Evolutionary conservation across 2,113 vertebrate genomes (phyloP).

Genomic region (Nothobranchius kuhntae): DNA sequence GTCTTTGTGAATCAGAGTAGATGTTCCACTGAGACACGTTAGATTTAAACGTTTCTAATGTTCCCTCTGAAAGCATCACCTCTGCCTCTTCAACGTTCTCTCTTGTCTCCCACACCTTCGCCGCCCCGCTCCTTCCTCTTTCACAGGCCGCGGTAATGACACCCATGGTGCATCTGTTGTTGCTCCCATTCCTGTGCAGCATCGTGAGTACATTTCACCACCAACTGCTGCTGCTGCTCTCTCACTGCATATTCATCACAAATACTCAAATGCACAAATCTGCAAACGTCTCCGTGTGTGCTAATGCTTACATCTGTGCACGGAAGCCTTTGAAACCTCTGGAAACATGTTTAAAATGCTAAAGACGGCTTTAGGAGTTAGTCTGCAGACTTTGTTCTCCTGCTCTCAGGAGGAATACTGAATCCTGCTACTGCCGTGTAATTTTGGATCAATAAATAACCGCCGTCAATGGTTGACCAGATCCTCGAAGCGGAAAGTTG

Average conservation of each 20-base stretch:
- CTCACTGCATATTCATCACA: slow-evolving; percentile 44
- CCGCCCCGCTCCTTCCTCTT: slow-evolving; percentile 28
- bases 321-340: too few species aligned
- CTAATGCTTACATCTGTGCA: background rate
- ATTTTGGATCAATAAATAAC: slow-evolving; percentile 74
- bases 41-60: background rate
- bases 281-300: slow-evolving; percentile 2
- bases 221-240: slow-evolving; percentile 29
- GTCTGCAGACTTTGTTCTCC: slow-evolving; percentile 58
- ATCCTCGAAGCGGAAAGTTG: slow-evolving; percentile 1
- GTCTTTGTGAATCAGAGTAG: background rate
- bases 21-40: too few species aligned
- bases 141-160: slow-evolving; percentile 64
- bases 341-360: background rate
- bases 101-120: slow-evolving; percentile 5
- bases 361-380: background rate
- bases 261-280: slow-evolving; percentile 17
- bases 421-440: slow-evolving; percentile 10
- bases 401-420: background rate
- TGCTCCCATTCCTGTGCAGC: slow-evolving; percentile 69
- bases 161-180: slow-evolving; percentile 67
- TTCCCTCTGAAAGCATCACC: background rate
- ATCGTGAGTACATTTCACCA: slow-evolving; percentile 70
- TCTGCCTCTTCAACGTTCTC: slow-evolving; percentile 10
- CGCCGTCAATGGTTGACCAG: slow-evolving; percentile 16